Conservation (phyloP, 2,797 vertebrate genomes). For the Typhlichthys subterraneus region DNA sequence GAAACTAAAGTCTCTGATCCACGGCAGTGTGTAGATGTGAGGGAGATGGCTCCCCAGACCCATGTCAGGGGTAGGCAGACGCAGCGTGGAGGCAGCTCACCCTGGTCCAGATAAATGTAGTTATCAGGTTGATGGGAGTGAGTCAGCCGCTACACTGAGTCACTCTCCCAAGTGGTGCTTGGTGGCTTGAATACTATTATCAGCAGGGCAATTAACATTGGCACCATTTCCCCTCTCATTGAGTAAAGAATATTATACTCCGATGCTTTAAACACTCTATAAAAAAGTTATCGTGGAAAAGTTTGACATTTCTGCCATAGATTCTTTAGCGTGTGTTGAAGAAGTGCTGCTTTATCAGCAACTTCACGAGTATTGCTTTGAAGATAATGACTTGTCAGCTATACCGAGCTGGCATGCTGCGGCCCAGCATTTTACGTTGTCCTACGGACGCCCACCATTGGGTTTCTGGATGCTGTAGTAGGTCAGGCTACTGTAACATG, state of each 20-base stretch:
- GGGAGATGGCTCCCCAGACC: slow-evolving; percentile 44
- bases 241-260: slow-evolving; percentile 53
- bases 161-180: slow-evolving; percentile 52
- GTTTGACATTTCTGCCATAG: slow-evolving; percentile 35
- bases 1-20: slow-evolving; percentile 31
- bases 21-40: slow-evolving; percentile 44
- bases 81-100: slow-evolving; percentile 32
- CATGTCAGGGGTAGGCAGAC: slow-evolving; percentile 30
- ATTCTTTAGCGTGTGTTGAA: slow-evolving; percentile 50
- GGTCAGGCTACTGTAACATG: slow-evolving; percentile 5
- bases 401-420: slow-evolving; percentile 3
- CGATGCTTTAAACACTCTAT: slow-evolving; percentile 47
- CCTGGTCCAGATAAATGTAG: slow-evolving; percentile 64
- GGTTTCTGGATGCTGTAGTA: background rate
- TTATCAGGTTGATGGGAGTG: slow-evolving; percentile 62
- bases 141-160: slow-evolving; percentile 63
- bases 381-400: slow-evolving; percentile 26
- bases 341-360: slow-evolving; percentile 49
- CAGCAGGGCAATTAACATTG: slow-evolving; percentile 65
- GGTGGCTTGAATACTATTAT: slow-evolving; percentile 54
- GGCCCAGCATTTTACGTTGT: slow-evolving; percentile 21
- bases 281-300: slow-evolving; percentile 47
- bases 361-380: slow-evolving; percentile 45
- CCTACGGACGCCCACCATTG: slow-evolving; percentile 14
- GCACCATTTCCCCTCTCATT: slow-evolving; percentile 53